phyloP scores from a whole-genome alignment of 2,797 vertebrate genomes.

The Macropus fuliginosus region DNA sequence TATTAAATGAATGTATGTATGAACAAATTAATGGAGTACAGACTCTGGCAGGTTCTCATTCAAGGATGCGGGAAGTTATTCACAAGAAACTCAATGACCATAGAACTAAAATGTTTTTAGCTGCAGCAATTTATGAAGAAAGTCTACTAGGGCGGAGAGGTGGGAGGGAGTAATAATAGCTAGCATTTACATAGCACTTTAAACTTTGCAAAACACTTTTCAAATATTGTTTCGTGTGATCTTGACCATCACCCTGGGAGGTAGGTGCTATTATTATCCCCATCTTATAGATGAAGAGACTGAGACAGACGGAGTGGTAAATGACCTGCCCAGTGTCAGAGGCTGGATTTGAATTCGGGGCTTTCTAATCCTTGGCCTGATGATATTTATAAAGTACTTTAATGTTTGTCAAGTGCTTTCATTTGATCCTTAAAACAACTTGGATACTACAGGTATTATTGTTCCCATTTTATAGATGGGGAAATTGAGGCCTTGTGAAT shows the following conservation, averaged over 20 bases:
- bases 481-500: no score
- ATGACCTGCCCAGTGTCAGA: not conserved
- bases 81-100: not conserved
- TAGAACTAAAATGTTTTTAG: not conserved
- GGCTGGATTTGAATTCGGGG: slow-evolving; percentile 32
- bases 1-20: not conserved
- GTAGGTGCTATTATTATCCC: not conserved
- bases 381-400: not conserved
- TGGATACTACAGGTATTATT: no score
- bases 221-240: not conserved
- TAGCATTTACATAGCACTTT: not conserved
- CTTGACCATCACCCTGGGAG: not conserved
- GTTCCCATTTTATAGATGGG: no score
- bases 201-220: slow-evolving; percentile 1
- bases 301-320: not conserved
- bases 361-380: not conserved
- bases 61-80: not conserved
- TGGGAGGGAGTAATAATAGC: not conserved
- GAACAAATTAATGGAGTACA: not conserved
- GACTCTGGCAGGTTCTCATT: not conserved
- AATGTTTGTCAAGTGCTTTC: not conserved
- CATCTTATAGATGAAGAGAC: not conserved
- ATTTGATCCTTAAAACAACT: not conserved
- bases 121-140: not conserved
- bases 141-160: not conserved